Base-by-base conservation (phyloP, 2,888 invertebrate species). In the Halocaridina rubra region DNA sequence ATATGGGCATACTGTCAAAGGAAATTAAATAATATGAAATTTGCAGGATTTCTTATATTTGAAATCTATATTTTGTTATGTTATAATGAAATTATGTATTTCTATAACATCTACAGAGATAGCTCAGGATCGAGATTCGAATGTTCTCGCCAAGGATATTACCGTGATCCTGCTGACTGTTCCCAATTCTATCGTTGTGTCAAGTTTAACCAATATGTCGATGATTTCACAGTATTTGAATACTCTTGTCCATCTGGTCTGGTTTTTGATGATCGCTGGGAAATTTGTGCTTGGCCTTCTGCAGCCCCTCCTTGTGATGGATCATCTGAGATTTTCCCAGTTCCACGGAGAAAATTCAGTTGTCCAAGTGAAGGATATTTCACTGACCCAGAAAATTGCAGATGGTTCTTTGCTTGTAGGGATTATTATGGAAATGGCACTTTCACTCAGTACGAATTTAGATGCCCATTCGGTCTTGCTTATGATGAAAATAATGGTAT, bases 231-330 rank as follows among this genome's bases (percentile, higher is more conserved):
- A 22, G 95, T 95, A 59, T 95, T 95, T 90, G 95, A 95, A 90
- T 96, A 95, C 90, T 95, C 95, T 90, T 96, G 96, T 89, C 95
- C 95, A 0, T 93, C 94, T 29, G 95, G 95, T 5, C 91, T 95
- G 80, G 95, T 95, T 0, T 96, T 95, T 90, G 95, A 95, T 90
- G 93, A 87, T 72, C 92, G 93, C 24, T 94, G 94, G 89, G 95
- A 95, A 90, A 95, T 95, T 75, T 96, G 96, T 90, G 95, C 95
- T 4, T 95, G 95, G 95, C 95, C 95, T 0, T 93, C 95, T 0
- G 92, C 94, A 90, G 94, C 94, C 1, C 93, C 94, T 7, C 94
- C 95, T 1, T 95, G 95, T 90, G 93, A 94, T 19, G 95, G 95
- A 82, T 91, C 91, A 76, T 95, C 95, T 39, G 95, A 96, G 92